Percentiles rank a stretch among this genome's conserved stretches.
These are phyloP conservation scores for Euleptes europaea DNA, from an alignment of 2,113 vertebrate species.

Conservation along the genomic window DNA sequence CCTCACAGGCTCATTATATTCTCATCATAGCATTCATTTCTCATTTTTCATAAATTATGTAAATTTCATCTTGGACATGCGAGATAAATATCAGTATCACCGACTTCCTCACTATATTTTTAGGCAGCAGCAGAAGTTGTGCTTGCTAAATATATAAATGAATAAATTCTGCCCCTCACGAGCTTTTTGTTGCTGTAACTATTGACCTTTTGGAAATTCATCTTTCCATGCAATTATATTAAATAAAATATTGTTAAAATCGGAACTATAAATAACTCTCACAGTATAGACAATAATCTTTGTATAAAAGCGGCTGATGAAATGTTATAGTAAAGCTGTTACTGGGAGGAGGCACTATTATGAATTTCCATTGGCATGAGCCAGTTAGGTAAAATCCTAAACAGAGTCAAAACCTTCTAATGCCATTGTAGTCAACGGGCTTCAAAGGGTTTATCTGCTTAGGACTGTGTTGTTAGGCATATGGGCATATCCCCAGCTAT, in stretches of 20 bases:
- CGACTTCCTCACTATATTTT: not conserved
- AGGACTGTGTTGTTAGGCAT: no score
- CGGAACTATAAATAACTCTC: not conserved
- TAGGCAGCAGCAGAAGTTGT: not conserved
- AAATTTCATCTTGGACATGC: constrained; percentile 3
- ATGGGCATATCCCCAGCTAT: no score
- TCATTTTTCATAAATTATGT: constrained; percentile 48
- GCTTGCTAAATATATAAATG: not conserved
- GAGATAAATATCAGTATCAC: not conserved
- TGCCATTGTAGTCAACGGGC: no score
- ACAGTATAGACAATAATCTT: constrained; percentile 13
- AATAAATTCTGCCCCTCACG: not conserved
- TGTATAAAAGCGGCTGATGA: not conserved
- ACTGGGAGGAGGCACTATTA: not conserved
- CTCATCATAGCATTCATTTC: constrained; percentile 39
- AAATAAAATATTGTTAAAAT: constrained; percentile 8
- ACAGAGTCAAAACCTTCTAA: no score
- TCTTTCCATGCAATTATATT: not conserved
- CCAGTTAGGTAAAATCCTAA: not conserved
- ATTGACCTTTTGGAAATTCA: not conserved
- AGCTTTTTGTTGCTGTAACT: not conserved
- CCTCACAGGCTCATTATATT: constrained; percentile 36
- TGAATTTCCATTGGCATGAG: not conserved
- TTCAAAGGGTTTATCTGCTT: no score
- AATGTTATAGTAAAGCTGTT: not conserved